These are phyloP conservation scores for Tupaia tana DNA, from an alignment of 2,113 vertebrate species.

Conservation along the genomic window DNA sequence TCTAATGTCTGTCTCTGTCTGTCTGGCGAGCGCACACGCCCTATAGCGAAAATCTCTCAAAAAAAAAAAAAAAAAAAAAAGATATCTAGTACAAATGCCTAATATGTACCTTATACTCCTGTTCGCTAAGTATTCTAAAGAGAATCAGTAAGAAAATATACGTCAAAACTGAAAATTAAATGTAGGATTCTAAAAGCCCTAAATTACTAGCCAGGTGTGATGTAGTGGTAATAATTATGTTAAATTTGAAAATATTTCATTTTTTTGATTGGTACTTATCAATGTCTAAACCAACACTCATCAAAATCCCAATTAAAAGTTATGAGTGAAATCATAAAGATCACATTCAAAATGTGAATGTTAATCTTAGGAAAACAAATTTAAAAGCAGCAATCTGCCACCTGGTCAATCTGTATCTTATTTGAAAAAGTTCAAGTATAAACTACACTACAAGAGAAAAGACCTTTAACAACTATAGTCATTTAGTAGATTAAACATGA, in stretches of 20 bases:
- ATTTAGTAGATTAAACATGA: neutral
- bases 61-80: too few relatives aligned
- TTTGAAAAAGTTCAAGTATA: neutral
- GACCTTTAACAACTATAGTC: neutral
- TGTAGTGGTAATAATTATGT: neutral
- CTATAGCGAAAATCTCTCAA: too few relatives aligned
- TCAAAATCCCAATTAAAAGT: neutral
- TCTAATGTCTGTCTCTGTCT: too few relatives aligned
- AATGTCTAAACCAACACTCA: neutral
- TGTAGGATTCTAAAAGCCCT: neutral
- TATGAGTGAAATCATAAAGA: conserved; percentile 39
- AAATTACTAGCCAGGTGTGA: neutral
- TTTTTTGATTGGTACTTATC: neutral
- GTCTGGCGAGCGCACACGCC: too few relatives aligned
- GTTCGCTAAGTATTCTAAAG: neutral
- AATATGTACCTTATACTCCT: neutral
- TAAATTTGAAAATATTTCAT: conserved; percentile 55
- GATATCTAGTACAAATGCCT: conserved; percentile 18
- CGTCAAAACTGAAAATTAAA: conserved; percentile 43
- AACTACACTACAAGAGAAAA: neutral
- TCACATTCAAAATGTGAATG: conserved; percentile 33
- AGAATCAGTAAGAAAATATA: conserved; percentile 1
- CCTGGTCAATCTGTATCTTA: neutral
- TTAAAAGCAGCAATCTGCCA: conserved; percentile 10
- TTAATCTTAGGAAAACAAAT: conserved; percentile 39